Evolutionary conservation across 1,140 invertebrate species (phyloP), one percentile per base, ranked within the genome.

Genomic region (Aphelinus certus): DNA sequence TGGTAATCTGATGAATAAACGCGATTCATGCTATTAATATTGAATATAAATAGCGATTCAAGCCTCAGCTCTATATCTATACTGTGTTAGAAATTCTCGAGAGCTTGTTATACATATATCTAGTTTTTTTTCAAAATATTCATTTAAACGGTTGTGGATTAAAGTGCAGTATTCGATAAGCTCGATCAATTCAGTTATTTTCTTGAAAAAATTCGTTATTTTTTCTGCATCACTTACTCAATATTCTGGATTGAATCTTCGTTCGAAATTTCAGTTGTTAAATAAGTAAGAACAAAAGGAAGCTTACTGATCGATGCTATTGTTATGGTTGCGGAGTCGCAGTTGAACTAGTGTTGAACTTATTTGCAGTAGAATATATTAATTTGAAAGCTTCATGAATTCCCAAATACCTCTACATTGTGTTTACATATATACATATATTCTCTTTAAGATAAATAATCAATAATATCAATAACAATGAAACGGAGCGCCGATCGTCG

Each of bases 341-440:
- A 88, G 87, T 88, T 87, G 83, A 84, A 72, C 84, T 87, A 87
- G 85, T 86, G 84, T 87, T 88, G 85, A 87, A 87, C 85, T 87
- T 87, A 87, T 87, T 88, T 88, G 86, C 87, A 88, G 85, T 88
- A 88, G 87, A 87, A 87, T 88, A 87, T 86, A 87, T 87, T 87
- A 86, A 87, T 88, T 87, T 88, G 85, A 88, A 77, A 85, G 86
- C 86, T 88, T 83, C 83, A 85, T 81, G 82, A 87, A 78, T 86
- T 83, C 79, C 83, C 83, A 81, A 68, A 75, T 85, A 83, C 81
- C 83, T 82, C 78, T 79, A 78, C 73, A 77, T 76, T 76, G 69
- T 75, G 72, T 80, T 79, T 76, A 75, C 53, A 78, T 77, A 73
- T 77, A 76, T 77, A 78, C 60, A 79, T 73, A 64, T 71, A 73